These are phyloP conservation scores for Microcaecilia unicolor DNA, from an alignment of 2,797 vertebrate genomes.

Conservation along the genomic window DNA sequence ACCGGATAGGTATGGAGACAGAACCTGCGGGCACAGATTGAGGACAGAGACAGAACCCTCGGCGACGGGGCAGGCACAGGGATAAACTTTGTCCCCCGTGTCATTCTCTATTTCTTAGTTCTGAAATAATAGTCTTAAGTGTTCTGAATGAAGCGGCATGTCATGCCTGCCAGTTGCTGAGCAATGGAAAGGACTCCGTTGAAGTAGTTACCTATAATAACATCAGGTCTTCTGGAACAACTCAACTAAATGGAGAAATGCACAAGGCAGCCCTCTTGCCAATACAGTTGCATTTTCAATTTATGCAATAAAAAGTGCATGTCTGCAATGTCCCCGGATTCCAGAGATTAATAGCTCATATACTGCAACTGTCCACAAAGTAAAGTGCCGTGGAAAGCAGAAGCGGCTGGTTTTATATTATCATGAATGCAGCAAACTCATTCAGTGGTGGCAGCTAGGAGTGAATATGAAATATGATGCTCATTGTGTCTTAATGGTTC, in stretches of 20 bases:
- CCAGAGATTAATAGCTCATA: conserved; percentile 54
- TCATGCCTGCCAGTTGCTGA: too few relatives aligned
- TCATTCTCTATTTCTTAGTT: too few relatives aligned
- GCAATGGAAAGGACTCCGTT: conserved; percentile 21
- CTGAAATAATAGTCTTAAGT: too few relatives aligned
- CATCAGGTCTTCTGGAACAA: conserved; percentile 33
- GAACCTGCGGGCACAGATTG: too few relatives aligned
- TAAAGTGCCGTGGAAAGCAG: conserved; percentile 52
- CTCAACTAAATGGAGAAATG: conserved; percentile 46
- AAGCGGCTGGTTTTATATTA: conserved; percentile 55
- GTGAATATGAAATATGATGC: conserved; percentile 70
- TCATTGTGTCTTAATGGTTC: conserved; percentile 60
- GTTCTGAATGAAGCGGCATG: too few relatives aligned
- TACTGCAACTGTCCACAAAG: conserved; percentile 42
- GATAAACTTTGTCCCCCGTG: too few relatives aligned
- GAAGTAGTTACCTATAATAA: conserved; percentile 25
- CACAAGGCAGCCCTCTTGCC: conserved; percentile 28
- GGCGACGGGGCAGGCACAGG: too few relatives aligned
- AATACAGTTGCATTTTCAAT: conserved; percentile 49
- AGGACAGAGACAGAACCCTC: too few relatives aligned
- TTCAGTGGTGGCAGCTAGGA: conserved; percentile 58
- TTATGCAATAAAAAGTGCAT: conserved; percentile 43
- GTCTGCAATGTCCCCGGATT: conserved; percentile 40
- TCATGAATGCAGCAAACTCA: conserved; percentile 55
- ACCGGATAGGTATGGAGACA: too few relatives aligned